phyloP scores from a whole-genome alignment of 2,888 invertebrate species.

The Lamellibrachia columna region DNA sequence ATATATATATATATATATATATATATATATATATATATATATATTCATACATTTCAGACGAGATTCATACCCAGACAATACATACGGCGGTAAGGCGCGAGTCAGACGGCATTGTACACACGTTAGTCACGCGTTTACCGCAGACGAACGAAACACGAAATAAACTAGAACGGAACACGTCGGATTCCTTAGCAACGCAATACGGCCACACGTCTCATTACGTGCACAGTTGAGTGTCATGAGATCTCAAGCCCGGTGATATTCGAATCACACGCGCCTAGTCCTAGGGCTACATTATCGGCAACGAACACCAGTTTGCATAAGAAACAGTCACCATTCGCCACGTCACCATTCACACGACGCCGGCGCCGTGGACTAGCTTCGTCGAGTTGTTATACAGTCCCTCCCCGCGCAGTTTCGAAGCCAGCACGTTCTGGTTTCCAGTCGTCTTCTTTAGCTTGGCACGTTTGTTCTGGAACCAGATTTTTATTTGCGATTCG shows the following conservation, averaged over 20 bases:
- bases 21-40: not conserved
- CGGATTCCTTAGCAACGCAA: not conserved
- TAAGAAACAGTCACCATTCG: not conserved
- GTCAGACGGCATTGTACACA: not conserved
- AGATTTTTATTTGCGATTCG: conserved; percentile 95
- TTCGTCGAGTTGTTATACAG: conserved; percentile 80
- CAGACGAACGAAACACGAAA: not conserved
- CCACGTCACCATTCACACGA: not conserved
- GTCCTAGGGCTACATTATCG: not conserved
- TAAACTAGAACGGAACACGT: not conserved
- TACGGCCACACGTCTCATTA: not conserved
- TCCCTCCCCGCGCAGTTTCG: conserved; percentile 93
- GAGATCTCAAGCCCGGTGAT: not conserved
- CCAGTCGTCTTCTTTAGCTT: conserved; percentile 93
- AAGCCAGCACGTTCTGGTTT: conserved; percentile 80
- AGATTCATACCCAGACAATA: not conserved
- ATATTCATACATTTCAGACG: not conserved
- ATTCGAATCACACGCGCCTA: not conserved
- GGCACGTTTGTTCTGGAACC: conserved; percentile 98
- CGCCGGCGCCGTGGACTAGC: not conserved
- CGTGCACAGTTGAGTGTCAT: not conserved
- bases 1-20: not conserved
- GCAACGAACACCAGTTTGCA: not conserved
- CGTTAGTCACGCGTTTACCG: not conserved
- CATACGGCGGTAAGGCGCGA: not conserved